Evolutionary conservation across 2,797 vertebrate genomes (phyloP).

Genomic region (Pitangus sulphuratus): DNA sequence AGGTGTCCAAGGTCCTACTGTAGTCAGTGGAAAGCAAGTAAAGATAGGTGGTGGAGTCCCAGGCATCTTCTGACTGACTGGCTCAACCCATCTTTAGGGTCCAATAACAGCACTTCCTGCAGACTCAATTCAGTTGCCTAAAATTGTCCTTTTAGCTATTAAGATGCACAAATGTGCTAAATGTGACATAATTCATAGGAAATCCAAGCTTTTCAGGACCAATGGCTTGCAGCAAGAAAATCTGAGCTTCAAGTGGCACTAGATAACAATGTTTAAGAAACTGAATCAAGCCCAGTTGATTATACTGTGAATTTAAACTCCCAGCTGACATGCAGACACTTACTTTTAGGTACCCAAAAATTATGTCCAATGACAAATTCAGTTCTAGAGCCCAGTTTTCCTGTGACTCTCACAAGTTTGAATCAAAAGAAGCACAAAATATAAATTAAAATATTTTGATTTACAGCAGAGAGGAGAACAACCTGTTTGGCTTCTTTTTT

Average conservation of each 20-base stretch:
- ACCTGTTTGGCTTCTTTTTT: background rate
- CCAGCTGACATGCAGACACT: background rate
- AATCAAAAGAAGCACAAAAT: background rate
- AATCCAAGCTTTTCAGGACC: background rate
- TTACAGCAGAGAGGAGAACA: background rate
- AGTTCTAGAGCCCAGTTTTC: background rate
- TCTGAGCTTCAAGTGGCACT: background rate
- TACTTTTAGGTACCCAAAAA: background rate
- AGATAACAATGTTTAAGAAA: background rate
- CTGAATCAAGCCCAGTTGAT: background rate
- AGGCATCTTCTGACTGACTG: rapidly evolving
- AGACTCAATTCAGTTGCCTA: background rate
- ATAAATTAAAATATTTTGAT: background rate
- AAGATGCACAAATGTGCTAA: background rate
- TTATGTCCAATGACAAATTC: background rate
- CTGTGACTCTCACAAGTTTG: background rate
- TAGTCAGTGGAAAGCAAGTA: background rate
- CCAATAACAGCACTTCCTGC: background rate
- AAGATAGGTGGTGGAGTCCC: background rate
- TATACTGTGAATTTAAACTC: background rate
- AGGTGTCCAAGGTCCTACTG: background rate
- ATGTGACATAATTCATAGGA: background rate
- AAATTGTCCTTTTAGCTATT: background rate
- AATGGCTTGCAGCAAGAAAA: background rate
- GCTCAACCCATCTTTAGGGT: background rate